Conservation (phyloP, 2,113 vertebrate genomes). For the Trogon surrucura region DNA sequence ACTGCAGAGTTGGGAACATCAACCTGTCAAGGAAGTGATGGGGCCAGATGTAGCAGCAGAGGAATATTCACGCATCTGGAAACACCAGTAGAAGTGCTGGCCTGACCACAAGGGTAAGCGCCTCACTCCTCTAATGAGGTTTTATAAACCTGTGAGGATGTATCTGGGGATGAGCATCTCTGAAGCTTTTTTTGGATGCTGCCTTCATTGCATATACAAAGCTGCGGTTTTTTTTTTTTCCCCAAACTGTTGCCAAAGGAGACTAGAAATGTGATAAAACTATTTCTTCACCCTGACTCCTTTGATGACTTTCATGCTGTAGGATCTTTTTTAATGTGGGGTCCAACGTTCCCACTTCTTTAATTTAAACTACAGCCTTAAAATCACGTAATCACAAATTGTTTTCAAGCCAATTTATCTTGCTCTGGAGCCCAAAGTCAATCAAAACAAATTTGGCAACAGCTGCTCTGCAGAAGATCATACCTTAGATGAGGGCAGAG, state of each 20-base stretch:
- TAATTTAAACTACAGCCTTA: neutral
- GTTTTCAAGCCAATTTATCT: neutral
- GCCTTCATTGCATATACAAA: neutral
- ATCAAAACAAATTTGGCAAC: neutral
- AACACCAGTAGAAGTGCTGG: neutral
- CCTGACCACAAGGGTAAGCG: neutral
- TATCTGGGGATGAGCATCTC: neutral
- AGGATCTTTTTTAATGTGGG: neutral
- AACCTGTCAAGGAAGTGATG: neutral
- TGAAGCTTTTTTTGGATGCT: neutral
- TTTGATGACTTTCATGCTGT: neutral
- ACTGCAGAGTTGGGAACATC: neutral
- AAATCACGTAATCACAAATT: neutral
- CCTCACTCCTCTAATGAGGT: neutral
- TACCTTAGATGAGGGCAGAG: neutral
- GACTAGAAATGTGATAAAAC: neutral
- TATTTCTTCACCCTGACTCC: neutral
- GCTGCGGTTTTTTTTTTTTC: neutral
- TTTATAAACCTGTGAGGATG: neutral
- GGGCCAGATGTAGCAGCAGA: rapidly evolving
- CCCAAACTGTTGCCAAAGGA: neutral
- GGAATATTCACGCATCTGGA: neutral
- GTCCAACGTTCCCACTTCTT: neutral
- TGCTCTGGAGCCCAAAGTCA: neutral
- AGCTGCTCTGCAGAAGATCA: neutral